Conservation (phyloP, 2,113 vertebrate species). For the Vulpes ferrilata region DNA sequence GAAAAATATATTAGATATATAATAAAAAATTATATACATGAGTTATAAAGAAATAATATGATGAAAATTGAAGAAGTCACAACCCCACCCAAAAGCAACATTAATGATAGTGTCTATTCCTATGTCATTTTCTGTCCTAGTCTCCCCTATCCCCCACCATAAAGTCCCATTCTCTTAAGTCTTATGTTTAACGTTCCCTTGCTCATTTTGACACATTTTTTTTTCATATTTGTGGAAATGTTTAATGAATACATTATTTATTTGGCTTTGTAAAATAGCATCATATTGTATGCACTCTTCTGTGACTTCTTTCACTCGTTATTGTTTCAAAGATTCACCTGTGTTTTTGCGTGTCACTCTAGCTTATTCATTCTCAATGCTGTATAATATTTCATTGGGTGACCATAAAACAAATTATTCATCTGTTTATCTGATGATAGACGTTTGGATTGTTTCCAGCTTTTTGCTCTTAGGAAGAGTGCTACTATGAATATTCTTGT, state of each 20-base stretch:
- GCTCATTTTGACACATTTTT: background rate
- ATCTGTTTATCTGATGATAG: slow-evolving; percentile 10
- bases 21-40: slow-evolving; percentile 15
- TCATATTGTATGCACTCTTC: background rate
- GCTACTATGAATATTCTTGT: slow-evolving; percentile 25
- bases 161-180: slow-evolving; percentile 16
- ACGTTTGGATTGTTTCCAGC: slow-evolving; percentile 25
- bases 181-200: slow-evolving; percentile 19
- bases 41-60: background rate
- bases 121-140: slow-evolving; percentile 42
- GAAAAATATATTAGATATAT: slow-evolving; percentile 28
- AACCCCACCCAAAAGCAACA: background rate
- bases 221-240: background rate
- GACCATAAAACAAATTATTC: slow-evolving; percentile 36
- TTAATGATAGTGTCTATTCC: slow-evolving; percentile 16
- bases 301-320: slow-evolving; percentile 40
- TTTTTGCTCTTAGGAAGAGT: slow-evolving; percentile 24
- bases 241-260: slow-evolving; percentile 4
- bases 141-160: background rate
- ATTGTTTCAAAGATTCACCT: slow-evolving; percentile 17
- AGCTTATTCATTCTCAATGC: slow-evolving; percentile 1
- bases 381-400: slow-evolving; percentile 33
- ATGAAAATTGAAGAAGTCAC: slow-evolving; percentile 41
- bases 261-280: slow-evolving; percentile 50
- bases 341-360: slow-evolving; percentile 12